A percentile compares a stretch with the other conserved stretches of the same genome.
Evolutionary conservation across 1,140 invertebrate species (phyloP).

Genomic region (Oedothorax gibbosus): DNA sequence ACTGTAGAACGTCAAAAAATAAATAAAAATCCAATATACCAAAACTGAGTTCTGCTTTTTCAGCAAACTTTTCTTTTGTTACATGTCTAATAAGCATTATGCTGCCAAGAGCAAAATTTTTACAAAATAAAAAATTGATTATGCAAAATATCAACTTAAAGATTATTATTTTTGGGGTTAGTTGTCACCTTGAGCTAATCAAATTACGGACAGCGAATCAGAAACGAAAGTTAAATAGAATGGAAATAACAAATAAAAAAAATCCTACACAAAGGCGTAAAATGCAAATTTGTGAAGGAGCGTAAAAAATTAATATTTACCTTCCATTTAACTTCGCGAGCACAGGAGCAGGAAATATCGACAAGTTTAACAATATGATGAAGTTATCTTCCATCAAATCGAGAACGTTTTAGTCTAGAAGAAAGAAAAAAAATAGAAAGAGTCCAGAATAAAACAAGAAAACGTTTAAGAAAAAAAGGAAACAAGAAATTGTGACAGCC

Average conservation of each 20-base stretch:
- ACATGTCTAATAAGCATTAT: no score
- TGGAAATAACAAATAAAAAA: neutral
- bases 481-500: slow-evolving; percentile 14
- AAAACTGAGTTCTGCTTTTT: no score
- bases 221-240: neutral
- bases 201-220: slow-evolving; percentile 7
- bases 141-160: slow-evolving; percentile 31
- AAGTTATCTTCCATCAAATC: slow-evolving; percentile 30
- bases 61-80: no score
- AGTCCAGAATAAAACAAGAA: neutral
- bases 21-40: no score
- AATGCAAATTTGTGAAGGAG: slow-evolving; percentile 24
- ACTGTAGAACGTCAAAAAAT: no score
- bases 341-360: slow-evolving; percentile 8
- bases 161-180: slow-evolving; percentile 7
- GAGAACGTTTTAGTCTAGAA: neutral
- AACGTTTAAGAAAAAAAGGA: neutral
- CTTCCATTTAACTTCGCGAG: neutral
- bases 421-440: neutral
- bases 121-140: neutral
- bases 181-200: neutral
- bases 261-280: neutral
- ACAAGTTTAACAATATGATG: slow-evolving; percentile 39
- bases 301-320: slow-evolving; percentile 20
- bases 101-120: no score